These are phyloP conservation scores for Turnix velox DNA, from an alignment of 2,113 vertebrate genomes.

Conservation along the genomic window DNA sequence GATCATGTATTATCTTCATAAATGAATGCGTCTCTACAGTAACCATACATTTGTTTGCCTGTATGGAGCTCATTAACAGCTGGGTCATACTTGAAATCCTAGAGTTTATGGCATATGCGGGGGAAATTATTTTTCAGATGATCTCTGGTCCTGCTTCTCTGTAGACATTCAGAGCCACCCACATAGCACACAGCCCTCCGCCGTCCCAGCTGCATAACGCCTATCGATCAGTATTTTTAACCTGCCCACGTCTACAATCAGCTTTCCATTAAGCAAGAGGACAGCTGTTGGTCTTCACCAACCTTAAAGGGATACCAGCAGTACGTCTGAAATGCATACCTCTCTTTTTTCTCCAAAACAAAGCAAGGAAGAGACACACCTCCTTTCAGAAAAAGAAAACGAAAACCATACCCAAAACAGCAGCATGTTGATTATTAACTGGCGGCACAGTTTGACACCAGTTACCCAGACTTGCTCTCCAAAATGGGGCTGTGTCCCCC, in stretches of 20 bases:
- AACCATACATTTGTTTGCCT: background rate
- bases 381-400: background rate
- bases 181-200: background rate
- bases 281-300: background rate
- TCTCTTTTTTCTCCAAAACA: background rate
- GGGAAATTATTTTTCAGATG: conserved; percentile 37
- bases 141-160: conserved; percentile 7
- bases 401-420: background rate
- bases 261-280: background rate
- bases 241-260: background rate
- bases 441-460: background rate
- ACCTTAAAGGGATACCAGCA: background rate
- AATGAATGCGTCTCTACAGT: background rate
- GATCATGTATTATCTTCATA: conserved; percentile 4
- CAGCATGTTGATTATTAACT: background rate
- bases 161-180: background rate
- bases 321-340: background rate
- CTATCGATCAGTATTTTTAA: background rate
- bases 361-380: background rate
- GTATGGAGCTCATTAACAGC: conserved; percentile 51
- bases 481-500: background rate
- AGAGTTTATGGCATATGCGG: background rate
- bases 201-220: background rate
- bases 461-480: background rate
- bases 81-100: conserved; percentile 33